Base-by-base conservation (phyloP, 2,888 invertebrate species). In the Pachydiplax longipennis region DNA sequence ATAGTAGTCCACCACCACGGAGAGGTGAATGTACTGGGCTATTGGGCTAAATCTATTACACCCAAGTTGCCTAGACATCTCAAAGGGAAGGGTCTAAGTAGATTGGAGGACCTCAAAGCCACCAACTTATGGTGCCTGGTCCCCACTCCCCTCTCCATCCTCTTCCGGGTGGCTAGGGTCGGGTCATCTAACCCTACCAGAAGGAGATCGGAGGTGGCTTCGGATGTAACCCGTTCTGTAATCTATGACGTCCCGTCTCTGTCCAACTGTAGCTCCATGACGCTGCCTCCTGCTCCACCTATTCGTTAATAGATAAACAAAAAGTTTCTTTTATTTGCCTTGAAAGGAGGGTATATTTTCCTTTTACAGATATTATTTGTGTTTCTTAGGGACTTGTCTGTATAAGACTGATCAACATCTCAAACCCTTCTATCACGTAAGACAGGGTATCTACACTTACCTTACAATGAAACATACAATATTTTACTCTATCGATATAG, bases 121-220 rank as follows among this genome's bases (percentile, higher is more conserved):
- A 58, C 37, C 18, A 13, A 58, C 37, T 22, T 58, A 61, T 37
- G 87, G 61, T 22, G 35, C 61, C 1, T n/a, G 22, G 13, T 37
- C 87, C 53, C 83, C 83, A 22, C 87, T 87, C 13, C 87, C 87
- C 87, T 87, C 87, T n/a, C 87, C 87, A 22, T 87, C 87, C 87
- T 87, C 87, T 5, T 87, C 87, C 61, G 87, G 81, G 61, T 87
- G 87, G 87, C 87, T 87, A 15, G 87, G 87, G 87, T 87, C 90
- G 90, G 96, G 97, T 98, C 97, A 98, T 96, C 98, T 96, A 94
- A 98, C 98, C 94, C 98, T 96, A 94, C 98, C 98, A 92, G 98
- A 98, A 90, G 98, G 98, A 93, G 98, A 98, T 92, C 98, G 96
- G 93, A 98, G 96, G 94, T 98, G 97, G 92, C 98, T 98, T 93